Conservation (phyloP, 1,140 invertebrate genomes). For the Dysdera silvatica region DNA sequence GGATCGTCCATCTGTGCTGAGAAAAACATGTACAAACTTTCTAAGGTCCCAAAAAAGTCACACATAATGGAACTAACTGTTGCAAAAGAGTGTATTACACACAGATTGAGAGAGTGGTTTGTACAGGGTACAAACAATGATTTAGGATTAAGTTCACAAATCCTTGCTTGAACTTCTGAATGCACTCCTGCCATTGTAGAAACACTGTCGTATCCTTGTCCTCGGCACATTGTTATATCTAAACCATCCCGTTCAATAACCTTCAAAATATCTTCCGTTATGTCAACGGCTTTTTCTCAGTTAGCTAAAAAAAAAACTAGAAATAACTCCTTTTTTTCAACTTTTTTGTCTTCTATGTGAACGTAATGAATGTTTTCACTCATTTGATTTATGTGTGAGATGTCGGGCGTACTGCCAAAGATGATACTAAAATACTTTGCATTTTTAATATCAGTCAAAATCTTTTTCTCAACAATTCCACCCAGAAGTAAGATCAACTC, state of each 20-base stretch:
- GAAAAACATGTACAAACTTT: not conserved
- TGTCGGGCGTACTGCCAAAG: slow-evolving; percentile 42
- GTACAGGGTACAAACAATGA: not conserved
- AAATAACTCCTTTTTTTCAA: slow-evolving; percentile 9
- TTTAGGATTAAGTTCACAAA: not conserved
- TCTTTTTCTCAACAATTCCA: not conserved
- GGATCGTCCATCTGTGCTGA: too few species aligned
- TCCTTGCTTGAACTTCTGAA: slow-evolving; percentile 5
- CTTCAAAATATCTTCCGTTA: slow-evolving; percentile 1
- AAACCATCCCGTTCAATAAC: slow-evolving; percentile 17
- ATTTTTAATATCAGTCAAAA: not conserved
- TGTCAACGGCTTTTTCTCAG: slow-evolving; percentile 1
- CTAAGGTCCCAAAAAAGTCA: not conserved
- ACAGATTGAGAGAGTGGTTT: slow-evolving; percentile 2
- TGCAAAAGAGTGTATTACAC: not conserved
- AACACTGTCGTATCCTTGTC: slow-evolving; percentile 34
- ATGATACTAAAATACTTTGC: slow-evolving; percentile 41
- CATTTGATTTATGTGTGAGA: slow-evolving; percentile 41
- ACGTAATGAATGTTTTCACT: slow-evolving; percentile 35
- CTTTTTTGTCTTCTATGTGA: slow-evolving; percentile 9
- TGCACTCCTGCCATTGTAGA: slow-evolving; percentile 31
- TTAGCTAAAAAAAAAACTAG: not conserved
- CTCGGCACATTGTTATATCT: slow-evolving; percentile 25
- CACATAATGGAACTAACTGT: not conserved
- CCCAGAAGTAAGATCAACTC: not conserved